phyloP scores from a whole-genome alignment of 2,797 vertebrate genomes.

The Thalassophryne amazonica region DNA sequence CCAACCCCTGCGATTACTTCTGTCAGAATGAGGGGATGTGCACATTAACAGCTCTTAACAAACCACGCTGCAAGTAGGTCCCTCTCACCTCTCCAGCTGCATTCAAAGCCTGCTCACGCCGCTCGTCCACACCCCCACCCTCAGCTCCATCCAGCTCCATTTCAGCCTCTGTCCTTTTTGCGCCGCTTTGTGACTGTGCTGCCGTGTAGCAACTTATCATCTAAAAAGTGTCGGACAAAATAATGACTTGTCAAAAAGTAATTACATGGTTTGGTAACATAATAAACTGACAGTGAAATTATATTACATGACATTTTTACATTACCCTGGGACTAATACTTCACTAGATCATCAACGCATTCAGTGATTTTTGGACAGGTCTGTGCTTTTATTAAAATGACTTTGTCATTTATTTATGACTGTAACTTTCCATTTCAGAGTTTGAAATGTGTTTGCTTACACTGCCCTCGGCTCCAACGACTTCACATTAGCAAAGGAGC shows the following conservation, averaged over 20 bases:
- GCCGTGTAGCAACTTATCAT: slow-evolving; percentile 57
- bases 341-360: neutral
- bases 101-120: slow-evolving; percentile 61
- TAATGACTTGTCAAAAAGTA: neutral
- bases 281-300: neutral
- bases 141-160: slow-evolving; percentile 63
- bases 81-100: slow-evolving; percentile 65
- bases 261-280: neutral
- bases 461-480: neutral
- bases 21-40: slow-evolving; percentile 99
- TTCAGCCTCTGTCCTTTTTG: slow-evolving; percentile 35
- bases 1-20: slow-evolving; percentile 99
- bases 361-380: neutral
- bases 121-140: slow-evolving; percentile 43
- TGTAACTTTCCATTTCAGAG: neutral
- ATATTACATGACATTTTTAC: neutral
- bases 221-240: slow-evolving; percentile 43
- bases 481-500: neutral
- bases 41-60: slow-evolving; percentile 99
- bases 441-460: neutral
- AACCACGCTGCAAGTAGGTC: slow-evolving; percentile 99
- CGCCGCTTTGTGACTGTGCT: slow-evolving; percentile 23
- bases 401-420: neutral
- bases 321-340: neutral
- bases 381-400: neutral